These are phyloP conservation scores for Tenthredo scrophulariae DNA, from an alignment of 2,888 invertebrate genomes.

Conservation along the genomic window DNA sequence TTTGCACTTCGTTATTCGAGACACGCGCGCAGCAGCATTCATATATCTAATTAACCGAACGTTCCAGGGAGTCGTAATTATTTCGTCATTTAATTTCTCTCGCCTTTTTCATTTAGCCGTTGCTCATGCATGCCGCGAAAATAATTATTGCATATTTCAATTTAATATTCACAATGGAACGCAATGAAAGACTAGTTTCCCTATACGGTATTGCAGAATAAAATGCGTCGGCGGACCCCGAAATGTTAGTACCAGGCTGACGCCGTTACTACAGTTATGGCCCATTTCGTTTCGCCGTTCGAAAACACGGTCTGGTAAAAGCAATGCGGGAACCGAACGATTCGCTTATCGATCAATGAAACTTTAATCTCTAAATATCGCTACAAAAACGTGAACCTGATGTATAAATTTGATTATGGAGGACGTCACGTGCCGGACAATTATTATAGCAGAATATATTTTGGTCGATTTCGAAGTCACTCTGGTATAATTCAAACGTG, in stretches of 20 bases:
- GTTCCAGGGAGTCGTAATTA: background rate
- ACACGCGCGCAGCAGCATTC: background rate
- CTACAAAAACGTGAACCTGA: background rate
- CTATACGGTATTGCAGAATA: constrained; percentile 49
- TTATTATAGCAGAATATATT: background rate
- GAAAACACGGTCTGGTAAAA: constrained; percentile 3
- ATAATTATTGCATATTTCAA: constrained; percentile 20
- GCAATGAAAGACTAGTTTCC: constrained; percentile 23
- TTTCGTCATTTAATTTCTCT: background rate
- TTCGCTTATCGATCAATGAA: background rate
- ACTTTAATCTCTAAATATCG: background rate
- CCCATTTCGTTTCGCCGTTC: constrained; percentile 27
- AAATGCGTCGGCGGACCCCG: constrained; percentile 45
- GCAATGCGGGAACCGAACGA: background rate
- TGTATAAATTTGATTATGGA: background rate
- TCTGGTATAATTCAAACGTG: background rate
- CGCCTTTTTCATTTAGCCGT: background rate
- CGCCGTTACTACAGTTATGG: constrained; percentile 49
- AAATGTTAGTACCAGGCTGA: constrained; percentile 20
- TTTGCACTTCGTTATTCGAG: constrained; percentile 21
- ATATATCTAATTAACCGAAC: constrained; percentile 26
- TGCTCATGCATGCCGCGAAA: background rate
- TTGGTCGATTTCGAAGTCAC: background rate
- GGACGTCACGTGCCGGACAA: background rate
- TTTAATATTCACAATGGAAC: background rate